Conservation (phyloP, 1,140 invertebrate genomes). For the Hyles vespertilio region DNA sequence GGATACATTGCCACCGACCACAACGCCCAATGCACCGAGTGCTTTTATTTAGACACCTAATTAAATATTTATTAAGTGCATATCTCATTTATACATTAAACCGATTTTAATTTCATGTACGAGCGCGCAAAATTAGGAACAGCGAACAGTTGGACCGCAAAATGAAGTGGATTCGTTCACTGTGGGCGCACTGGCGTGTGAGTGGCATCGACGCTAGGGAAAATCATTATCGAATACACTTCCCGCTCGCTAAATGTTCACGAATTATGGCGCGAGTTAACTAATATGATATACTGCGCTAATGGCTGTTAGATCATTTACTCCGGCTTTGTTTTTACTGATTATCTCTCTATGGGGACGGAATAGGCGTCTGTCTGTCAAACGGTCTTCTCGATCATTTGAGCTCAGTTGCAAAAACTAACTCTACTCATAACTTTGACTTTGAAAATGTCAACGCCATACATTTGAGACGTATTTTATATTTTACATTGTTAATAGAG, state of each 20-base stretch:
- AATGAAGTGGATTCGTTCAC: conserved; percentile 63
- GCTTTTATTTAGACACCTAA: conserved; percentile 74
- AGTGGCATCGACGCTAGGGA: conserved; percentile 35
- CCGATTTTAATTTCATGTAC: conserved; percentile 72
- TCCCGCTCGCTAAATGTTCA: conserved; percentile 18
- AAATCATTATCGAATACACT: conserved; percentile 64
- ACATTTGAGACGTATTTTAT: too few species aligned
- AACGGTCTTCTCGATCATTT: too few species aligned
- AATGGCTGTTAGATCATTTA: too few species aligned
- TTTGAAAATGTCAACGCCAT: too few species aligned
- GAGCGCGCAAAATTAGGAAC: conserved; percentile 69
- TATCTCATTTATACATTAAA: conserved; percentile 71
- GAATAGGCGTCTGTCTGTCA: too few species aligned
- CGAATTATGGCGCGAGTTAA: conserved; percentile 7
- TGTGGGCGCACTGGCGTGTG: conserved; percentile 29
- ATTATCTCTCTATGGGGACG: not conserved
- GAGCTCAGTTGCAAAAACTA: too few species aligned
- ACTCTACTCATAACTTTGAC: too few species aligned
- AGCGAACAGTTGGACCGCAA: conserved; percentile 57
- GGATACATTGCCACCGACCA: conserved; percentile 47
- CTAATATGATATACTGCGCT: conserved; percentile 2
- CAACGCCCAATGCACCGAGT: conserved; percentile 40
- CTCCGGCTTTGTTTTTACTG: too few species aligned
- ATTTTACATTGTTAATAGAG: too few species aligned
- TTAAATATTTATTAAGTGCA: conserved; percentile 74